A percentile compares a stretch with the other conserved stretches of the same genome.
These are phyloP conservation scores for Platycnemis pennipes DNA, from an alignment of 2,888 invertebrate species.

Conservation along the genomic window DNA sequence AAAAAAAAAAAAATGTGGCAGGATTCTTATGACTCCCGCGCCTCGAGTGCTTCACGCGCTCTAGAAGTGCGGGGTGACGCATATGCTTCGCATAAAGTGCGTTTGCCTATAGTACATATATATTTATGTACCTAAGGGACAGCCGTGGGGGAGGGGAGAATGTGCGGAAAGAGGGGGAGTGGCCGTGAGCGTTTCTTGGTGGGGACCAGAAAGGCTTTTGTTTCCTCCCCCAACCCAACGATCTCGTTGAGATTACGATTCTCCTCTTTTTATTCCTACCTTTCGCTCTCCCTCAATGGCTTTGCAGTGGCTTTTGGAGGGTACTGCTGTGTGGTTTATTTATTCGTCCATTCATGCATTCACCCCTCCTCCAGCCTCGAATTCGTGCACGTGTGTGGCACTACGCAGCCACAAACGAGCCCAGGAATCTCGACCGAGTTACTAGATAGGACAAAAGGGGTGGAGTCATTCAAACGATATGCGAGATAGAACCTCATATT, in stretches of 20 bases:
- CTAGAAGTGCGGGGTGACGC: slow-evolving; percentile 1
- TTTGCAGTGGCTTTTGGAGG: neutral
- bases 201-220: neutral
- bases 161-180: neutral
- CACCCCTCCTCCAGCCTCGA: neutral
- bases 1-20: neutral
- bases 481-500: neutral
- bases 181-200: neutral
- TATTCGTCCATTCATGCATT: neutral
- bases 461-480: neutral
- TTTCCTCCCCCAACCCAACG: neutral
- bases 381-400: neutral
- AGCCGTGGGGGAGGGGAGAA: too few relatives aligned
- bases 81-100: slow-evolving; percentile 13
- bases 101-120: neutral
- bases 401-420: neutral
- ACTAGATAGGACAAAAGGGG: neutral
- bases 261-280: neutral
- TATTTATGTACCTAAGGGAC: neutral
- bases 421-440: slow-evolving; percentile 30
- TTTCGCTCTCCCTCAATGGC: neutral
- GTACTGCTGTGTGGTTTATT: neutral
- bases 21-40: neutral
- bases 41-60: neutral
- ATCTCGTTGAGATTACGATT: slow-evolving; percentile 57